Percentiles rank a stretch among this genome's conserved stretches.
Conservation (phyloP, 2,113 vertebrate species). For the Callithrix jacchus region DNA sequence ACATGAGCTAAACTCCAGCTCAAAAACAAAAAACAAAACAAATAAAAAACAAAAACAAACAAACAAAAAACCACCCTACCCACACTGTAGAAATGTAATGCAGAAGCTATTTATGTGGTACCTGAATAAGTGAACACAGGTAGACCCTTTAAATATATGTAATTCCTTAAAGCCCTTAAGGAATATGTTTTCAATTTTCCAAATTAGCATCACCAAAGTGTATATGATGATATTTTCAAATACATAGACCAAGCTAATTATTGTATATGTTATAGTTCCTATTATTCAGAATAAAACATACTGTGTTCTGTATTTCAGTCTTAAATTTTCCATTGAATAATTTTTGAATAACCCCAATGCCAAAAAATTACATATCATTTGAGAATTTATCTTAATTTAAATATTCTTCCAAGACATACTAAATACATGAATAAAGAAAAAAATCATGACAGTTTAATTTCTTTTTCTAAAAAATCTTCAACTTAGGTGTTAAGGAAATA, state of each 20-base stretch:
- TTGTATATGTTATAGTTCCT: not conserved
- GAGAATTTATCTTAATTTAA: not conserved
- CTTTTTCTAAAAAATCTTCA: not conserved
- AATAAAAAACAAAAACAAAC: too few relatives aligned
- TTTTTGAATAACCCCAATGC: not conserved
- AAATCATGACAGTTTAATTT: not conserved
- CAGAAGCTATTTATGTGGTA: not conserved
- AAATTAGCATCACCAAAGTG: slow-evolving; percentile 33
- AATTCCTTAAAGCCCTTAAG: slow-evolving; percentile 41
- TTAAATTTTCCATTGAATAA: not conserved
- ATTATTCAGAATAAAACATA: slow-evolving; percentile 2
- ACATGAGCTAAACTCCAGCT: too few relatives aligned
- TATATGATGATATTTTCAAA: slow-evolving; percentile 27
- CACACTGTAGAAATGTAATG: not conserved
- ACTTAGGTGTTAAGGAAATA: not conserved
- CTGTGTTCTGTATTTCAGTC: not conserved
- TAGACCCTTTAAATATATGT: not conserved
- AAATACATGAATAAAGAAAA: too few relatives aligned
- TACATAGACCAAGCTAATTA: not conserved
- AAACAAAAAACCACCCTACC: too few relatives aligned
- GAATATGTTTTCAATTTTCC: slow-evolving; percentile 39
- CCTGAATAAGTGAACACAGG: not conserved
- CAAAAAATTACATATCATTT: not conserved
- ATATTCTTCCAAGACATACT: not conserved
- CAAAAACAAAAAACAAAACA: too few relatives aligned